Evolutionary conservation across 2,888 invertebrate species (phyloP), one percentile per base, ranked within the genome.

Genomic region (Idaea dimidiata): DNA sequence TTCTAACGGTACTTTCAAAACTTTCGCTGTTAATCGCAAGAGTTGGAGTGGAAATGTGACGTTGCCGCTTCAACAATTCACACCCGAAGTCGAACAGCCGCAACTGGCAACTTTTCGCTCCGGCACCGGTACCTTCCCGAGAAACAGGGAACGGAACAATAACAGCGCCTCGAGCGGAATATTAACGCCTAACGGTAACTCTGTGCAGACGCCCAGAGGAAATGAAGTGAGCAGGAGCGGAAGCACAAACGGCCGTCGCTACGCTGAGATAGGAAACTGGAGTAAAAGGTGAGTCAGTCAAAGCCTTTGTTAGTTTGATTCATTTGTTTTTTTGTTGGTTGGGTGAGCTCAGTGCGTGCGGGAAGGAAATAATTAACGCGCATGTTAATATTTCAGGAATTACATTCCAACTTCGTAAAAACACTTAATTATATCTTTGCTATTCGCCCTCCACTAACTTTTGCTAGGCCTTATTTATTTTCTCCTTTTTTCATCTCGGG

Each of bases 231-330:
- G 92, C 74, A 90, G 91, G 81, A 89, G 87, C 87, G 91, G 89
- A 84, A 88, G 89, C 76, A 79, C 87, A 68, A 91, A 91, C 84
- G 93, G 93, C 76, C 88, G 93, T 69, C 91, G 93, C 69, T 94
- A 94, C 83, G 94, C 94, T 60, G 94, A 94, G 85, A 93, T 94
- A 80, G 93, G 93, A 82, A 92, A 93, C 87, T 93, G 93, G 93
- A 93, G 86, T 82, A 92, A 92, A 86, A 92, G 92, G 92, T 92
- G 75, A 88, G 91, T 84, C 63, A 75, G 66, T 69, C 66, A 68
- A 67, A 69, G 43, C 43, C 63, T 67, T 72, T 72, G 71, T 69
- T 66, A 59, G 70, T 67, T 71, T 73, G 73, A 65, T 72, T 73
- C 70, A 67, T 71, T 69, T 66, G 65, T 68, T 70, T 67, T n/a